Conservation (phyloP, 2,888 invertebrate genomes). For the Quadriops clusia region DNA sequence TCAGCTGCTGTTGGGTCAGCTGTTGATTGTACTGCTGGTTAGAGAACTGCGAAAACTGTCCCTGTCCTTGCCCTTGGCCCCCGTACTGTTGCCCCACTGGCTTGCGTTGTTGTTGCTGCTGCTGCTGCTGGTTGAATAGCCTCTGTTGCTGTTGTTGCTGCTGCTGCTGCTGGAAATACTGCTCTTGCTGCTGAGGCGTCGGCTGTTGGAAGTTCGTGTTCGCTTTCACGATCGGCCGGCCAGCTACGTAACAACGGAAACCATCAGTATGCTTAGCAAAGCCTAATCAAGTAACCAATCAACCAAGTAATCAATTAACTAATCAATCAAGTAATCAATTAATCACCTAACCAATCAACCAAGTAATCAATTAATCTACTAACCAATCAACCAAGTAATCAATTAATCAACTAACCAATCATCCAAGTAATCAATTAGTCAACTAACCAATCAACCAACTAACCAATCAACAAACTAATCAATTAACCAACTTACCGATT, state of each 20-base stretch:
- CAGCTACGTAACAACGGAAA: too few species aligned
- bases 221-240: slow-evolving; percentile 48
- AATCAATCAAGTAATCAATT: too few species aligned
- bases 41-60: slow-evolving; percentile 1
- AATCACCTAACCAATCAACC: too few species aligned
- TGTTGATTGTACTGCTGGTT: slow-evolving; percentile 12
- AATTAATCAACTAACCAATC: too few species aligned
- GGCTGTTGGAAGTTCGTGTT: slow-evolving; percentile 34
- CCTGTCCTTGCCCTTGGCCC: slow-evolving; percentile 14
- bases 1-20: slow-evolving; percentile 23
- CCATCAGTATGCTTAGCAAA: too few species aligned
- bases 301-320: too few species aligned
- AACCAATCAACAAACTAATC: background rate
- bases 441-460: too few species aligned
- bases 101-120: slow-evolving; percentile 26
- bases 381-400: too few species aligned
- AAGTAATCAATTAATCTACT: too few species aligned
- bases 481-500: too few species aligned
- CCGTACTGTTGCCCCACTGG: slow-evolving; percentile 16
- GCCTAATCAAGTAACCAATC: too few species aligned
- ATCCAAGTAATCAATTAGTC: too few species aligned
- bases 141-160: slow-evolving; percentile 26
- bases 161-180: slow-evolving; percentile 32
- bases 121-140: slow-evolving; percentile 30
- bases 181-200: slow-evolving; percentile 28